These are phyloP conservation scores for Kryptopterus vitreolus DNA, from an alignment of 2,797 vertebrate genomes.

Conservation along the genomic window DNA sequence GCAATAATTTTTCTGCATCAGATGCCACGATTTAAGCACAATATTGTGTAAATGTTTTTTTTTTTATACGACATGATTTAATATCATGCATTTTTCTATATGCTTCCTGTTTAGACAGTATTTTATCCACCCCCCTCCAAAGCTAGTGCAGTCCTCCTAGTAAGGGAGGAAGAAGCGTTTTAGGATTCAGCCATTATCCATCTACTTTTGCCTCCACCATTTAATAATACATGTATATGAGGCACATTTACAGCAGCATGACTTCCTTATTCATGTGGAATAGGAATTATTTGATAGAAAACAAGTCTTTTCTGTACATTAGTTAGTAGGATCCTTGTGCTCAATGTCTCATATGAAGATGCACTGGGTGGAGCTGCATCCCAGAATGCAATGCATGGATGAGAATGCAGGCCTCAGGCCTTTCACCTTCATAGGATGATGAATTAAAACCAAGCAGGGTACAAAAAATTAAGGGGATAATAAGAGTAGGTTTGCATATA, in stretches of 20 bases:
- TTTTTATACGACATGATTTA: background rate
- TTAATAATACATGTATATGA: background rate
- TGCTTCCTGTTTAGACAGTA: background rate
- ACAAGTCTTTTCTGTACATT: background rate
- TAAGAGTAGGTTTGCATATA: too few relatives aligned
- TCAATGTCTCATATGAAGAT: slow-evolving; percentile 29
- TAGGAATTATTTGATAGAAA: background rate
- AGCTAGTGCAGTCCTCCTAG: background rate
- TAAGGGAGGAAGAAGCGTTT: background rate
- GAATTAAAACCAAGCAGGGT: background rate
- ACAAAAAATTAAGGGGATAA: too few relatives aligned
- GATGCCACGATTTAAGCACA: slow-evolving; percentile 13
- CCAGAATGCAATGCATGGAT: slow-evolving; percentile 47
- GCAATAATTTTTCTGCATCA: slow-evolving; percentile 1
- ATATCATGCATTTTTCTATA: background rate
- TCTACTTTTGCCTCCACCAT: too few relatives aligned
- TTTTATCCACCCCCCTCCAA: background rate
- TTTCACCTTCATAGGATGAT: slow-evolving; percentile 8
- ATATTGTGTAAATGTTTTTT: background rate
- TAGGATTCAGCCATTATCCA: slow-evolving; percentile 3
- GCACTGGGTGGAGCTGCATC: slow-evolving; percentile 56
- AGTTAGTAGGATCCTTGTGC: background rate
- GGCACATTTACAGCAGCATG: background rate
- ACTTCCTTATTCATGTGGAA: background rate
- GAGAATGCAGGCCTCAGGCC: background rate